Evolutionary conservation across 2,888 invertebrate genomes (phyloP), one percentile per base, ranked within the genome.

Genomic region (Leptogaster cylindrica): DNA sequence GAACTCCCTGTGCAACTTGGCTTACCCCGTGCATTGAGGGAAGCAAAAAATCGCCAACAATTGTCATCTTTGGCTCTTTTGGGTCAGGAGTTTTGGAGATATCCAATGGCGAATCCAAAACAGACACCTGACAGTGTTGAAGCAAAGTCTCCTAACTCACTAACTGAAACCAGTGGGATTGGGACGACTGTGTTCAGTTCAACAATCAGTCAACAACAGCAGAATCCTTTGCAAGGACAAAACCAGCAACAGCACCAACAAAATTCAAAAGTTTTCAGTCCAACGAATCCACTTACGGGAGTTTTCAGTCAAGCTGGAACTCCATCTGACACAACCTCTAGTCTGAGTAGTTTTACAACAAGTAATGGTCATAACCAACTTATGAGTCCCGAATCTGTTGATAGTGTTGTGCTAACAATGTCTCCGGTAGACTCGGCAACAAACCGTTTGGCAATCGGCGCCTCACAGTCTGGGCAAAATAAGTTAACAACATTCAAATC

Each of bases 1-100:
- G 96, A 96, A 83, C 84, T 97, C 76, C 96, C 96, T 70, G 94
- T 95, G 65, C 92, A 92, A 82, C 85, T 97, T 73, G 88, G 88
- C 72, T 83, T 97, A 75, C 95, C 97, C 44, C 87, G 89, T 72
- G 89, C 93, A 27, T 88, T 97, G 73, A 87, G 91, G 63, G 92
- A 93, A 73, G 95, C 95, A 52, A 91, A 89, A 78, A 93, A 93
- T 76, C 88, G 95, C 41, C 93, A 95, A 78, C 93, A 95, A 78
- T 86, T 97, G 51, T 91, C 92, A 52, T 95, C 95, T 1, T 83
- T 96, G 64, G 95, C 96, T 5, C 84, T 96, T 71, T 83, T 97
- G 52, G 97, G 96, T 27, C 93, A 93, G 79, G 91, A 91, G 78
- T 91, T 91, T 80, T 91, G 91, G 91, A 85, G 89, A 66, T 90